These are phyloP conservation scores for Cliona cf. orientalis DNA, from an alignment of 37 sponge, comb jelly and placozoan genomes.

Conservation along the genomic window DNA sequence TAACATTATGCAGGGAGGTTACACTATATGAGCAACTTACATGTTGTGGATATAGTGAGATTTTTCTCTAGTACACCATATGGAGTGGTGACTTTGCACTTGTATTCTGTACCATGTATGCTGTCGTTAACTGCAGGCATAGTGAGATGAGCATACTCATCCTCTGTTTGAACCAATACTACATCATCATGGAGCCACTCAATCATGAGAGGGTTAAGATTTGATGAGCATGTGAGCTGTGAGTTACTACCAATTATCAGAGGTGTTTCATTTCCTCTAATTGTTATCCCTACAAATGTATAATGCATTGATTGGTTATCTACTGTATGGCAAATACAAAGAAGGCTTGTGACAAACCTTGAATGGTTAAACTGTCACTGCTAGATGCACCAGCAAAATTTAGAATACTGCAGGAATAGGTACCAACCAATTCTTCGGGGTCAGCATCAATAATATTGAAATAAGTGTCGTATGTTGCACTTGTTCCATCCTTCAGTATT, in stretches of 20 bases:
- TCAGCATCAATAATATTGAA: not conserved
- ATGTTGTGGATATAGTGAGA: not conserved
- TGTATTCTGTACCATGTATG: not conserved
- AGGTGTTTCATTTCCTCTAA: conserved; percentile 4
- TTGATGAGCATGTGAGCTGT: not conserved
- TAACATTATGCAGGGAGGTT: too few relatives aligned
- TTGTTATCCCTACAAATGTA: not conserved
- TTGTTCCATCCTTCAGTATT: conserved; percentile 7
- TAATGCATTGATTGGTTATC: too few relatives aligned
- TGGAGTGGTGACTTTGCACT: conserved; percentile 2
- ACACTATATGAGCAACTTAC: too few relatives aligned
- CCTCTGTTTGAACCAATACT: not conserved
- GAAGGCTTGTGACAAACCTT: not conserved
- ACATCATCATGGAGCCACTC: conserved; percentile 13
- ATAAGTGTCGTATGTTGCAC: conserved; percentile 1
- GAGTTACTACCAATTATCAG: not conserved
- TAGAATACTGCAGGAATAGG: conserved; percentile 13
- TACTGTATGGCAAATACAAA: too few relatives aligned
- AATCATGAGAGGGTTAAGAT: not conserved
- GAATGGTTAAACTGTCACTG: not conserved
- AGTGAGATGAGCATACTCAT: not conserved
- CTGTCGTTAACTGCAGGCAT: conserved; percentile 1
- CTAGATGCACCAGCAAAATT: not conserved
- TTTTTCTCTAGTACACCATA: conserved; percentile 11
- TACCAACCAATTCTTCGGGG: conserved; percentile 2